Conservation (phyloP, 2,113 vertebrate species). For the Seriola dumerili region DNA sequence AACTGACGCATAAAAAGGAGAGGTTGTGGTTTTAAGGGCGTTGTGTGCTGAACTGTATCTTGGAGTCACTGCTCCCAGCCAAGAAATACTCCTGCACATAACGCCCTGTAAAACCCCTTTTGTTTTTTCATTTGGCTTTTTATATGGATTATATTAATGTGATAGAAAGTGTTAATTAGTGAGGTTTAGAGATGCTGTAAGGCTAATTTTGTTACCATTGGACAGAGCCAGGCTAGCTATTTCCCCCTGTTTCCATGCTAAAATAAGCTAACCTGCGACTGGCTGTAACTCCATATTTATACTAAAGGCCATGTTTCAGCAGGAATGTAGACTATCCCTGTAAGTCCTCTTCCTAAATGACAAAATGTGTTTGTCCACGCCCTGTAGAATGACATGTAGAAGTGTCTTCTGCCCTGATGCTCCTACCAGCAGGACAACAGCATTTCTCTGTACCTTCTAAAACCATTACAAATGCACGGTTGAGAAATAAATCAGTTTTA, state of each 20-base stretch:
- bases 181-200: background rate
- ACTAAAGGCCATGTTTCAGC: background rate
- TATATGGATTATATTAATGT: background rate
- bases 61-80: background rate
- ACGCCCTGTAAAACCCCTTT: background rate
- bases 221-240: background rate
- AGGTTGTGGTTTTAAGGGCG: background rate
- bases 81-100: background rate
- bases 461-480: background rate
- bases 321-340: background rate
- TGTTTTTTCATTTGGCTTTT: background rate
- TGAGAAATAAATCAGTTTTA: background rate
- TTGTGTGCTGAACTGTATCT: background rate
- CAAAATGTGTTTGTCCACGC: background rate
- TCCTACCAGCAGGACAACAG: background rate
- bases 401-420: background rate
- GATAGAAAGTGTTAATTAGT: background rate
- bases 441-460: background rate
- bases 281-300: background rate
- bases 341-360: background rate
- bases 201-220: background rate
- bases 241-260: background rate
- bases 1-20: background rate
- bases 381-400: background rate
- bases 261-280: slow-evolving; percentile 1